Evolutionary conservation across 2,113 vertebrate genomes (phyloP).

Genomic region (Leucopsar rothschildi): DNA sequence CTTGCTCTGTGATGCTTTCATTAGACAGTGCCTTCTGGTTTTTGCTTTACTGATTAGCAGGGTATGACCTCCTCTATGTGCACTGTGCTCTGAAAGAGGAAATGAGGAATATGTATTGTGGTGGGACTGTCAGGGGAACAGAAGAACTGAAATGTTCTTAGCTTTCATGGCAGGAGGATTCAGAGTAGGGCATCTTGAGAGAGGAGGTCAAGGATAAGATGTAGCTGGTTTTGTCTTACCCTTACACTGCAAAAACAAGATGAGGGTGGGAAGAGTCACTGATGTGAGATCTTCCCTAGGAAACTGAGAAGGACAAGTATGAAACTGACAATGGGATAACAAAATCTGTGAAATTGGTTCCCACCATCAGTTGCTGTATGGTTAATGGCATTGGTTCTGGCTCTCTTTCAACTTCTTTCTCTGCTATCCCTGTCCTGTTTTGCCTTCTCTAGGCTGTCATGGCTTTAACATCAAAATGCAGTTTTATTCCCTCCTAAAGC

Average conservation of each 20-base stretch:
- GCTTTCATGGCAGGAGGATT: neutral
- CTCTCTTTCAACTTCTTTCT: neutral
- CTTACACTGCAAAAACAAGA: neutral
- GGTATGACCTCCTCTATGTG: neutral
- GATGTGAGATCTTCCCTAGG: neutral
- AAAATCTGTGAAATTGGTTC: conserved; percentile 11
- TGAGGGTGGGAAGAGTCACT: neutral
- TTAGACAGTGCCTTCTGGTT: neutral
- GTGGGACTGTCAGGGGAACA: neutral
- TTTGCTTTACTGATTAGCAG: neutral
- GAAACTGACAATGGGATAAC: neutral
- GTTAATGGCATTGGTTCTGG: conserved; percentile 12
- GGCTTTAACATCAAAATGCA: neutral
- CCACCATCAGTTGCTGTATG: neutral
- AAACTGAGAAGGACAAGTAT: conserved; percentile 20
- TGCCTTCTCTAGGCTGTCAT: neutral
- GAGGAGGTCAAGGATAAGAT: neutral
- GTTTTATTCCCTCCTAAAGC: neutral
- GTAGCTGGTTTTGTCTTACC: conserved; percentile 6
- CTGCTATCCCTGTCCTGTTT: neutral
- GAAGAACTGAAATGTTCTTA: neutral
- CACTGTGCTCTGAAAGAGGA: neutral
- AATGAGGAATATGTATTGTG: neutral
- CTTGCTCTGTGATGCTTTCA: neutral
- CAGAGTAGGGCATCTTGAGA: neutral